These are phyloP conservation scores for Coleophora deauratella DNA, from an alignment of 2,888 invertebrate genomes.

Conservation along the genomic window DNA sequence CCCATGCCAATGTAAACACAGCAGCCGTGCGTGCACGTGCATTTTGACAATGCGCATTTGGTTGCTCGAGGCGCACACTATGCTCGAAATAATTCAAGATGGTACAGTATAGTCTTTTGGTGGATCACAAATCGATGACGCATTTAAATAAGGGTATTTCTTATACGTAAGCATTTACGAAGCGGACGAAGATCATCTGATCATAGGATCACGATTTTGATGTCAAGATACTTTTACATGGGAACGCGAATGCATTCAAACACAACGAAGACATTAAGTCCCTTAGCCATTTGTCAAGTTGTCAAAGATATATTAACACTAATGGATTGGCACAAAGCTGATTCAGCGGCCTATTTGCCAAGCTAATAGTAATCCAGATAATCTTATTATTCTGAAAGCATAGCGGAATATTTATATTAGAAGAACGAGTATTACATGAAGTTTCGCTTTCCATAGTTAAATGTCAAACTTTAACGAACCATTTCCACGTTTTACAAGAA, in stretches of 20 bases:
- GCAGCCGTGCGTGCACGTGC: background rate
- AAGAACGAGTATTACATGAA: conserved; percentile 7
- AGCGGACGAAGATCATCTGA: too few relatives aligned
- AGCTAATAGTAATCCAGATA: conserved; percentile 20
- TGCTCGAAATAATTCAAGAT: too few relatives aligned
- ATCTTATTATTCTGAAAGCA: conserved; percentile 31
- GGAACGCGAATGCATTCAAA: conserved; percentile 2
- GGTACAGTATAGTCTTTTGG: too few relatives aligned
- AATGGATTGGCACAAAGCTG: conserved; percentile 19
- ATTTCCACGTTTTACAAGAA: conserved; percentile 8
- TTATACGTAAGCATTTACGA: too few relatives aligned
- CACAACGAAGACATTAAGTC: conserved; percentile 16
- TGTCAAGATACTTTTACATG: conserved; percentile 2
- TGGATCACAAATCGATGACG: too few relatives aligned
- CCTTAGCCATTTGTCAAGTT: conserved; percentile 16
- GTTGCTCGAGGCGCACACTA: too few relatives aligned
- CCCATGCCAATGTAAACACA: background rate
- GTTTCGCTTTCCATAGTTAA: conserved; percentile 19
- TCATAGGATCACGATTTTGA: too few relatives aligned
- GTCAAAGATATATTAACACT: conserved; percentile 19
- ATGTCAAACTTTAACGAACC: conserved; percentile 13
- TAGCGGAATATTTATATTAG: conserved; percentile 18
- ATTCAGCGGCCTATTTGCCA: conserved; percentile 20
- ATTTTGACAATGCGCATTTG: too few relatives aligned
- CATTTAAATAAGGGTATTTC: too few relatives aligned